Conservation (phyloP, 1,140 invertebrate genomes). For the Harpegnathos saltator region DNA sequence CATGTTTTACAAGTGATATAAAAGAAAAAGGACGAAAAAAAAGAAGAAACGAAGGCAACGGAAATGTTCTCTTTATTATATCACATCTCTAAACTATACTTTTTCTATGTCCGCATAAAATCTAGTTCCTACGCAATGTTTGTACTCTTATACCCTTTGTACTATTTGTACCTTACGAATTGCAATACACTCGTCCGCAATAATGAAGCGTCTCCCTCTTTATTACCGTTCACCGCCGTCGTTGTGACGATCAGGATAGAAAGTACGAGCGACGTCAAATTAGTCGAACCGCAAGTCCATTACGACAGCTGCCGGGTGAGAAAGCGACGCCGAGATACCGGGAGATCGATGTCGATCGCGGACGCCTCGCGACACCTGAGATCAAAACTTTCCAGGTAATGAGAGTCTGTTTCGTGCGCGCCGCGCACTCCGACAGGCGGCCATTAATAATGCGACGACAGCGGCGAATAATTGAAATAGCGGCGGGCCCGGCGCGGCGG, state of each 20-base stretch:
- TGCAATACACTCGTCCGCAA: constrained; percentile 86
- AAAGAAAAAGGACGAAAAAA: constrained; percentile 10
- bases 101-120: constrained; percentile 84
- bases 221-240: neutral
- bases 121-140: constrained; percentile 86
- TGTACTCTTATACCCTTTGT: constrained; percentile 86
- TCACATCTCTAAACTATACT: constrained; percentile 82
- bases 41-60: neutral
- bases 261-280: neutral
- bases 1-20: constrained; percentile 47
- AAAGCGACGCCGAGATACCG: neutral
- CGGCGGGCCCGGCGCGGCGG: constrained; percentile 22
- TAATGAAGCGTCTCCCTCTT: constrained; percentile 68
- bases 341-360: neutral
- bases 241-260: neutral
- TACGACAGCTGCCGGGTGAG: neutral
- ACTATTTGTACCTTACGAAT: constrained; percentile 86
- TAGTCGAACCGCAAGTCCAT: neutral
- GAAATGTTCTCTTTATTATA: constrained; percentile 63
- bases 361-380: neutral
- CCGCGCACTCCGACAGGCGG: no score
- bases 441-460: constrained; percentile 10
- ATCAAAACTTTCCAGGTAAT: constrained; percentile 38
- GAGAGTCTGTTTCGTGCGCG: neutral
- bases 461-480: constrained; percentile 41